Conservation (phyloP, 2,797 vertebrate species). For the Streptopelia turtur region DNA sequence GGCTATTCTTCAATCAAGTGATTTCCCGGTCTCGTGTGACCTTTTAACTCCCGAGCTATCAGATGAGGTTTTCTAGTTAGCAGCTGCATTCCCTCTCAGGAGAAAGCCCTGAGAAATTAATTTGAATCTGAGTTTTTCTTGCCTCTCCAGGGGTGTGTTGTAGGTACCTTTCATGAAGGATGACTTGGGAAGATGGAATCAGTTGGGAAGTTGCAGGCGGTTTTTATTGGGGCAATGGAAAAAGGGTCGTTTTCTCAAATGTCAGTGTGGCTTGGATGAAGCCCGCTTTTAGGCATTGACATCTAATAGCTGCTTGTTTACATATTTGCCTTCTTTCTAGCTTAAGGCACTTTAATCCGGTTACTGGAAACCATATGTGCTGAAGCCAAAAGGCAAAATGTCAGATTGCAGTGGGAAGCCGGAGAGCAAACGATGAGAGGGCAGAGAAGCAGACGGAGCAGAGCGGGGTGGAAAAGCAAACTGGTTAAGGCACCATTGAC, state of each 20-base stretch:
- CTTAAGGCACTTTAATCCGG: neutral
- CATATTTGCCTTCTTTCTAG: slow-evolving; percentile 22
- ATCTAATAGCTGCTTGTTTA: slow-evolving; percentile 21
- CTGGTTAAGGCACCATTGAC: neutral
- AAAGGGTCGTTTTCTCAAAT: neutral
- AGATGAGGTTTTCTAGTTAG: slow-evolving; percentile 13
- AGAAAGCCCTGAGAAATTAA: slow-evolving; percentile 25
- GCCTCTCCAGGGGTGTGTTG: neutral
- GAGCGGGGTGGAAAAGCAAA: neutral
- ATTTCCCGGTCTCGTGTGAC: neutral
- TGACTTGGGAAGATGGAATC: neutral
- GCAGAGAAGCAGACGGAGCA: neutral
- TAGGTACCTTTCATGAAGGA: neutral
- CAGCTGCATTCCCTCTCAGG: slow-evolving; percentile 15
- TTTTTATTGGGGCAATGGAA: neutral
- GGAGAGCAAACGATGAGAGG: neutral
- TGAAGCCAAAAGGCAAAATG: slow-evolving; percentile 2
- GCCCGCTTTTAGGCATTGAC: neutral
- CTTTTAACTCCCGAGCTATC: slow-evolving; percentile 12
- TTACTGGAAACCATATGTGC: neutral
- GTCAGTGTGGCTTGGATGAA: neutral
- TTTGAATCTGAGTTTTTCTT: neutral
- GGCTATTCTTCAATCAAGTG: neutral
- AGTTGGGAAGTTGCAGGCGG: neutral
- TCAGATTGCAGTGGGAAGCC: neutral